Evolutionary conservation across 1,140 invertebrate genomes (phyloP).

Genomic region (Drosophila murphyi): DNA sequence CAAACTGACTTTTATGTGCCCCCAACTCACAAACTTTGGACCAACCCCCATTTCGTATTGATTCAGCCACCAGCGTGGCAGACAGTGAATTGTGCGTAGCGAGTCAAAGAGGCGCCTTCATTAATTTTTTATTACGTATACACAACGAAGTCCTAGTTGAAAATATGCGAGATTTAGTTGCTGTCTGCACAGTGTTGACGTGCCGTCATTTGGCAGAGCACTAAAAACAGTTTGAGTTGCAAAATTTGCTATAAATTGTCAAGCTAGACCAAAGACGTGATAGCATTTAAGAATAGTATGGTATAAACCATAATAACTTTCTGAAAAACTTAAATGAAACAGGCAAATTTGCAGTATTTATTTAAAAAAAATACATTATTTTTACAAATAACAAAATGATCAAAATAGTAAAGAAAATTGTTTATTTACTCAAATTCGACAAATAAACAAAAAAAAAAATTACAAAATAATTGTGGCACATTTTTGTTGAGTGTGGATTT

Average conservation of each 20-base stretch:
- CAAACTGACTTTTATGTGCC: constrained; percentile 25
- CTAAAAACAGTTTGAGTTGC: constrained; percentile 9
- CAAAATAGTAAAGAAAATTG: too few relatives aligned
- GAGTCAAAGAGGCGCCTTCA: constrained; percentile 62
- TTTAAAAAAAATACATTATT: not conserved
- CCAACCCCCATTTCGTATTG: constrained; percentile 10
- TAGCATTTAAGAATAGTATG: not conserved
- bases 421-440: too few relatives aligned
- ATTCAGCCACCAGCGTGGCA: constrained; percentile 19
- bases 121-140: constrained; percentile 65
- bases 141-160: constrained; percentile 22
- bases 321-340: not conserved
- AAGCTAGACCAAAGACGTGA: not conserved
- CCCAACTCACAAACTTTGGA: constrained; percentile 15
- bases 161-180: constrained; percentile 13
- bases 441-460: too few relatives aligned
- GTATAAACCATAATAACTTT: not conserved
- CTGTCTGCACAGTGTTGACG: constrained; percentile 1
- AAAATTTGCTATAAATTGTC: not conserved
- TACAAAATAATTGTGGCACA: too few relatives aligned
- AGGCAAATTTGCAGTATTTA: too few relatives aligned
- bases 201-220: constrained; percentile 9
- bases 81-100: constrained; percentile 31
- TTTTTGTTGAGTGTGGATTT: too few relatives aligned
- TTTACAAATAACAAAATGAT: not conserved